Conservation (phyloP, 2,888 invertebrate species). For the Volucella inflata region DNA sequence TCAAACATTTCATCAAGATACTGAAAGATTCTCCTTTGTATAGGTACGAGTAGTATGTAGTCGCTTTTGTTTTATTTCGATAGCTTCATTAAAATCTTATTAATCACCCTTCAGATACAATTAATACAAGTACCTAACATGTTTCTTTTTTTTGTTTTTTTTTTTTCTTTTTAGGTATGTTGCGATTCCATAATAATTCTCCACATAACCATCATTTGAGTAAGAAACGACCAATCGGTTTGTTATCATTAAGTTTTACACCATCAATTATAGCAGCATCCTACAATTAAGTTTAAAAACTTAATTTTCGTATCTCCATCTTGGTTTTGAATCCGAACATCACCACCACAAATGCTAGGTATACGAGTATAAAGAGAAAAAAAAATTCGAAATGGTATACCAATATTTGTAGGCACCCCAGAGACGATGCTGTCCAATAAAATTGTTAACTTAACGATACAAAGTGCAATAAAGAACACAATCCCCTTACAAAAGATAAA, state of each 20-base stretch:
- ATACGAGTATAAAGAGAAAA: not conserved
- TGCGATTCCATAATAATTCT: not conserved
- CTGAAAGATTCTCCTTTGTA: too few species aligned
- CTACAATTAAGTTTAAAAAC: conserved; percentile 27
- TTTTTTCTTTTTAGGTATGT: conserved; percentile 40
- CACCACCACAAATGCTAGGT: not conserved
- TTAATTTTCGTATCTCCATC: not conserved
- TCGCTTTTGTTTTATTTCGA: too few species aligned
- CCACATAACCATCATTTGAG: not conserved
- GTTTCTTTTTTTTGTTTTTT: not conserved
- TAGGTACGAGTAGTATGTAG: too few species aligned
- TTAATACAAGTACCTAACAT: too few species aligned
- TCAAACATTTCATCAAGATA: too few species aligned
- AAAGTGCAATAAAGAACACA: conserved; percentile 54
- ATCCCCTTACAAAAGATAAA: conserved; percentile 41
- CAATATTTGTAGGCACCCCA: conserved; percentile 26
- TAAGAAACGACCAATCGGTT: conserved; percentile 37
- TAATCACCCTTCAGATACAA: too few species aligned
- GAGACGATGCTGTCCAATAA: conserved; percentile 47
- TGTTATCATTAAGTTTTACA: conserved; percentile 22
- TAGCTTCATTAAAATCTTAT: too few species aligned
- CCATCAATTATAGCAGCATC: conserved; percentile 25
- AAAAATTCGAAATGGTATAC: conserved; percentile 8
- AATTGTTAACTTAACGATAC: conserved; percentile 61
- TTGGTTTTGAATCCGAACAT: not conserved